Base-by-base conservation (phyloP, 2,113 vertebrate species). In the Xenopus laevis region DNA sequence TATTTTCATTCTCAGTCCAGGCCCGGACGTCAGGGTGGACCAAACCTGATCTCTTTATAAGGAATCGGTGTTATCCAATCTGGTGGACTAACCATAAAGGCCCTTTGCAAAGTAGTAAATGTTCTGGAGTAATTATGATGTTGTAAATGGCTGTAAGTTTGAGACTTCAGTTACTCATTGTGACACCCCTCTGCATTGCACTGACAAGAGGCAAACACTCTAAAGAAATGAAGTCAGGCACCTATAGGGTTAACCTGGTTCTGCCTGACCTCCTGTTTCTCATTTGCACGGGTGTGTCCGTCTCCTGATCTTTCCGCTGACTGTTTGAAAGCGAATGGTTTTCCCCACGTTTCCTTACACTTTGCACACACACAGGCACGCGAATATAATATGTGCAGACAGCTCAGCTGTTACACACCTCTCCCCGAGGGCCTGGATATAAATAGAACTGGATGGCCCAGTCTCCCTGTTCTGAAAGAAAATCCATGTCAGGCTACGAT, bases 331-430 rank as follows among this genome's bases (percentile, higher is more conserved):
- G 72, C 64, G 63, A 74, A 74, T 59, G 72, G 64, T 27, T 65
- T 50, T 72, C 47, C 64, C 55, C 65, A 68, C 23, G 65, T 74
- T 66, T 68, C 65, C 59, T 68, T 75, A 68, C 73, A 75, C 72
- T 74, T 61, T 75, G 57, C 57, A 65, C 68, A 75, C 72, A 75
- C 73, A 75, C 65, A 75, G 46, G 73, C 73, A 75, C 65, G 87
- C 85, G 58, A 69, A 75, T 75, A 52, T 68, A 75, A 69, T 75
- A 75, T 75, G 73, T 75, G 58, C 45, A 75, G 73, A 75, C 72
- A 68, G 72, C 65, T 75, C 72, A 75, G 72, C 72, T 75, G 72
- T 75, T 75, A 68, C 72, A 75, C 73, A 68, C 65, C 73, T 75
- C 65, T 75, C 72, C 65, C 73, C 30, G 5, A 46, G 58, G 65